These are phyloP conservation scores for Mamestra configurata DNA, from an alignment of 1,140 invertebrate species.

Conservation along the genomic window DNA sequence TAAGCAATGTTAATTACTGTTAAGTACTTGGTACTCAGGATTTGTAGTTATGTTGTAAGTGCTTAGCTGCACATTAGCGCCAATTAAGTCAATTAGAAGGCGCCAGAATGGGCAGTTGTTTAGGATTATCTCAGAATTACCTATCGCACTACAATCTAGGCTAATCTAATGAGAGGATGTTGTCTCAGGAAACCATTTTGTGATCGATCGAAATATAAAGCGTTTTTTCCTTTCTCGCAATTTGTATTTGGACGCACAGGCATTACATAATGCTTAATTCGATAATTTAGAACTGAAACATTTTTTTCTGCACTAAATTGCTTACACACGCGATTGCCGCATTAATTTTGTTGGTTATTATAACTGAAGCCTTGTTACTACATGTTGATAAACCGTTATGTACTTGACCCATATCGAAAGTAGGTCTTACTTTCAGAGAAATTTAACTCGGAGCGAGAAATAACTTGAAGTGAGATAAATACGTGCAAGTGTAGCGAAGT, in stretches of 20 bases:
- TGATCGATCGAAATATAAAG: not conserved
- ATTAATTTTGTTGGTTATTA: conserved; percentile 55
- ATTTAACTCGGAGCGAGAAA: conserved; percentile 32
- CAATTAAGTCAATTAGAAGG: conserved; percentile 37
- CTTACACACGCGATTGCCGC: conserved; percentile 49
- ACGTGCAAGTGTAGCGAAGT: conserved; percentile 15
- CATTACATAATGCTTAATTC: conserved; percentile 9
- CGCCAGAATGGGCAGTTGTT: conserved; percentile 12
- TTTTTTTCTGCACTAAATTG: conserved; percentile 36
- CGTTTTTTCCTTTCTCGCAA: not conserved
- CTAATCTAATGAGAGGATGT: not conserved
- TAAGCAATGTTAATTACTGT: conserved; percentile 26
- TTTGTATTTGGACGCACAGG: not conserved
- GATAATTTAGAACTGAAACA: conserved; percentile 25
- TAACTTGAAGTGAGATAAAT: conserved; percentile 22
- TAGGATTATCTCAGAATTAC: conserved; percentile 11
- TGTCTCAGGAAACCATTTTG: not conserved
- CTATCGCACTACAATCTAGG: not conserved
- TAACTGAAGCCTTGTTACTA: conserved; percentile 49
- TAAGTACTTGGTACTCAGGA: conserved; percentile 1
- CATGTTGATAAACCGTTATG: conserved; percentile 47
- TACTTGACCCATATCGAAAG: conserved; percentile 51
- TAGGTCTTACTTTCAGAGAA: conserved; percentile 40
- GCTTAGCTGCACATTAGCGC: conserved; percentile 35
- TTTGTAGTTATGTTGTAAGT: conserved; percentile 37